phyloP scores from a whole-genome alignment of 2,797 vertebrate species.

The Gymnothorax javanicus region DNA sequence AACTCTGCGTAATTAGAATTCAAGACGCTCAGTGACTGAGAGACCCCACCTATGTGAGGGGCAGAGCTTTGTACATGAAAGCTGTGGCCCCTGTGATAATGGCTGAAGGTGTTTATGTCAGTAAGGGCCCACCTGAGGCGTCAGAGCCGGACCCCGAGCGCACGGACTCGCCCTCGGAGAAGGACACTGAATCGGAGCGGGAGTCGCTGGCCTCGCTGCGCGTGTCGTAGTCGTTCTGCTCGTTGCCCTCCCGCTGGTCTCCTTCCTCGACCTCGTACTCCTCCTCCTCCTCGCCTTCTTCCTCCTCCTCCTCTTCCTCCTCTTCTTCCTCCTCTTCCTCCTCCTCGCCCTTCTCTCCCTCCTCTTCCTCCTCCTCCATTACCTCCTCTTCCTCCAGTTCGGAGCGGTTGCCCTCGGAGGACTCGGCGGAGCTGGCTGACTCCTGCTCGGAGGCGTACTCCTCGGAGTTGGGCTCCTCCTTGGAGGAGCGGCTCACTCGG shows the following conservation, averaged over 20 bases:
- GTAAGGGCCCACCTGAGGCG: conserved; percentile 78
- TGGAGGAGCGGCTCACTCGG: conserved; percentile 82
- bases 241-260: conserved; percentile 84
- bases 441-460: conserved; percentile 83
- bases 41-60: neutral
- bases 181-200: conserved; percentile 89
- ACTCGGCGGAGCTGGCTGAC: conserved; percentile 80
- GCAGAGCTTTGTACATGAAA: neutral
- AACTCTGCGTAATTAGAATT: neutral
- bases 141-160: conserved; percentile 88
- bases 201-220: conserved; percentile 95
- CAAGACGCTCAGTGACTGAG: neutral
- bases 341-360: conserved; percentile 57
- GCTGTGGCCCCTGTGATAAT: neutral
- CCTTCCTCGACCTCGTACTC: conserved; percentile 89
- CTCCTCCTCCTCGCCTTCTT: conserved; percentile 83
- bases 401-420: conserved; percentile 76
- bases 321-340: conserved; percentile 70
- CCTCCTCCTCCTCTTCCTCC: conserved; percentile 75
- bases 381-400: conserved; percentile 83
- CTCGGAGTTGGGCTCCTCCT: conserved; percentile 86
- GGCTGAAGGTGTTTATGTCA: neutral
- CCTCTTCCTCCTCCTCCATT: conserved; percentile 59
- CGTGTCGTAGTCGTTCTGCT: conserved; percentile 89
- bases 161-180: conserved; percentile 88